Evolutionary conservation across 2,888 invertebrate genomes (phyloP), one percentile per base, ranked within the genome.

Genomic region (Anoplius nigerrimus): DNA sequence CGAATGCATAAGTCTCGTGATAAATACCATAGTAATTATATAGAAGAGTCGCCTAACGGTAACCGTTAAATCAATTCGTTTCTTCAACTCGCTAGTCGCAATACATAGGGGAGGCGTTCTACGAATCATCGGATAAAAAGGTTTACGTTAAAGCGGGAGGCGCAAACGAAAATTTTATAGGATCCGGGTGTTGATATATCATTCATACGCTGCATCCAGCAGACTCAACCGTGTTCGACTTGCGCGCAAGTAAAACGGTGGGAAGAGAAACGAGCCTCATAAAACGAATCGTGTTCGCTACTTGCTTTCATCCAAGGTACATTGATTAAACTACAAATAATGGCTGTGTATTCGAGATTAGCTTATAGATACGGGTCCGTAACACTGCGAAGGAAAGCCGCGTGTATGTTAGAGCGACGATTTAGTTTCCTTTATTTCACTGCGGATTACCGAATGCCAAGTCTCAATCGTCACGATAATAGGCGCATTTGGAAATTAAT

Each of bases 11-110:
- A 78, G 73, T 78, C 72, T 81, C 79, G 78, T 78, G 82, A 81
- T 77, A 75, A 78, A 78, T 66, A 70, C 75, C 75, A 76, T 73
- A 78, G 77, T 83, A 81, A 78, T 82, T 83, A 82, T 82, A 80
- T 76, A 79, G 83, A 83, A 82, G 84, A 84, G 83, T 76, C 68
- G 66, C 42, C 60, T 60, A 62, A 52, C 45, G 60, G 48, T 66
- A 55, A 53, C 48, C 34, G 34, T 34, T 62, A 58, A 43, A 43
- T 58, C 15, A 54, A 66, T 62, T 16, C 15, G n/a, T 65, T 65
- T 65, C 6, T 6, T 34, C 34, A 34, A 34, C 34, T 34, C 34
- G 34, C 34, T 34, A 34, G 34, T 34, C 34, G 34, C 34, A 34
- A 6, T 34, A 34, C 34, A 34, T 34, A n/a, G 34, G 34, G 34